phyloP scores from a whole-genome alignment of 2,113 vertebrate genomes.

The Diphyllodes magnificus region DNA sequence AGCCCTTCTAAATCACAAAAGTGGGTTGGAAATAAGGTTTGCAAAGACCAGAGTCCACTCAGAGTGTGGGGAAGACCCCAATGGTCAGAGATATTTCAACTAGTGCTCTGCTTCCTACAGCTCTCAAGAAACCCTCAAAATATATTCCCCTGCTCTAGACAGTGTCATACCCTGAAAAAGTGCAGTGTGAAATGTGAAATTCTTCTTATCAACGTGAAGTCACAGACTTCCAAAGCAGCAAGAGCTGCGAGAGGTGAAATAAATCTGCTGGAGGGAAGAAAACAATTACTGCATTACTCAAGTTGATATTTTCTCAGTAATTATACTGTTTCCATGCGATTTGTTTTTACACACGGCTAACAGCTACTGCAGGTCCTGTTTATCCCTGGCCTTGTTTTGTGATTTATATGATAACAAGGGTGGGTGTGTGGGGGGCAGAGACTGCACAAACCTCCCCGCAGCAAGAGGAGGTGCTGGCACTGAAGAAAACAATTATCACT shows the following conservation, averaged over 20 bases:
- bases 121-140: background rate
- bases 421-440: background rate
- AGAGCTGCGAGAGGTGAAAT: background rate
- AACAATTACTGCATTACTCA: conserved; percentile 60
- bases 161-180: background rate
- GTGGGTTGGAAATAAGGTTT: background rate
- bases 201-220: conserved; percentile 10
- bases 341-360: conserved; percentile 54
- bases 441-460: background rate
- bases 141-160: background rate
- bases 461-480: conserved; percentile 26
- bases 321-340: conserved; percentile 53
- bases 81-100: background rate
- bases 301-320: conserved; percentile 57
- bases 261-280: conserved; percentile 54
- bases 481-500: background rate
- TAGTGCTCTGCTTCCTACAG: background rate
- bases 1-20: background rate
- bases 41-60: background rate
- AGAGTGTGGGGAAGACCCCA: background rate
- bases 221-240: conserved; percentile 30
- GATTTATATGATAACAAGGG: conserved; percentile 52
- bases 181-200: background rate
- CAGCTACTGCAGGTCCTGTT: conserved; percentile 51
- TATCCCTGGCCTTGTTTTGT: conserved; percentile 28